phyloP scores from a whole-genome alignment of 1,140 invertebrate species.

The Ceratina australensis region DNA sequence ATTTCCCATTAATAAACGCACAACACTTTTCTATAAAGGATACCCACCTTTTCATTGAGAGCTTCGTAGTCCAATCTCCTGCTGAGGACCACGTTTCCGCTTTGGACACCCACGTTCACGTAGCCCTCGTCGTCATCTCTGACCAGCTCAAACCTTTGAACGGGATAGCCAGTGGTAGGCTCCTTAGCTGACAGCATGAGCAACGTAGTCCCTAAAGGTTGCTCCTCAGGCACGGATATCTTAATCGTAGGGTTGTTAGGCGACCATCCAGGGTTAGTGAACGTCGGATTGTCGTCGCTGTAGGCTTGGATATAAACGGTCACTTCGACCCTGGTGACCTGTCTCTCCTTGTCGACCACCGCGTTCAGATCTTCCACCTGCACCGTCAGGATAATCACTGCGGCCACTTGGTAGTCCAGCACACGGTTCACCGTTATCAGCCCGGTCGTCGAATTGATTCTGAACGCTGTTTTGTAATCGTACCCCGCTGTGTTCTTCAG shows the following conservation, averaged over 20 bases:
- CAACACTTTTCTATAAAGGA: too few species aligned
- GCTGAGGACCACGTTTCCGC: constrained; percentile 86
- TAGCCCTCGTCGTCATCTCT: constrained; percentile 74
- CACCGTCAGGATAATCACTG: constrained; percentile 89
- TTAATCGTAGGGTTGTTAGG: constrained; percentile 84
- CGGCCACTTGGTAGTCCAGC: constrained; percentile 88
- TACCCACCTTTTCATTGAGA: constrained; percentile 83
- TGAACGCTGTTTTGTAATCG: constrained; percentile 85
- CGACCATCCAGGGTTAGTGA: constrained; percentile 85
- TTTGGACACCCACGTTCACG: constrained; percentile 83
- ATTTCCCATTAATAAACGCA: too few species aligned
- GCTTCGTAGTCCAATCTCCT: constrained; percentile 88
- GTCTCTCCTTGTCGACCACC: constrained; percentile 83
- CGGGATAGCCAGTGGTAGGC: constrained; percentile 83
- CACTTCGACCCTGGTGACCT: constrained; percentile 84
- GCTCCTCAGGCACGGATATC: constrained; percentile 87
- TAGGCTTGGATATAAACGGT: constrained; percentile 90
- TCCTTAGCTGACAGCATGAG: constrained; percentile 88
- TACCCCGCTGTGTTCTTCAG: constrained; percentile 82
- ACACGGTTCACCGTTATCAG: constrained; percentile 85
- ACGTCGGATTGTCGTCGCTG: constrained; percentile 88
- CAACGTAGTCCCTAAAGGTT: constrained; percentile 87
- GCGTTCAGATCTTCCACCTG: constrained; percentile 87
- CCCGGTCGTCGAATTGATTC: constrained; percentile 85
- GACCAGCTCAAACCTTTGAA: constrained; percentile 82